Percentiles rank a stretch among this genome's conserved stretches.
Conservation (phyloP, 2,113 vertebrate genomes). For the Rhynchomys soricoides region DNA sequence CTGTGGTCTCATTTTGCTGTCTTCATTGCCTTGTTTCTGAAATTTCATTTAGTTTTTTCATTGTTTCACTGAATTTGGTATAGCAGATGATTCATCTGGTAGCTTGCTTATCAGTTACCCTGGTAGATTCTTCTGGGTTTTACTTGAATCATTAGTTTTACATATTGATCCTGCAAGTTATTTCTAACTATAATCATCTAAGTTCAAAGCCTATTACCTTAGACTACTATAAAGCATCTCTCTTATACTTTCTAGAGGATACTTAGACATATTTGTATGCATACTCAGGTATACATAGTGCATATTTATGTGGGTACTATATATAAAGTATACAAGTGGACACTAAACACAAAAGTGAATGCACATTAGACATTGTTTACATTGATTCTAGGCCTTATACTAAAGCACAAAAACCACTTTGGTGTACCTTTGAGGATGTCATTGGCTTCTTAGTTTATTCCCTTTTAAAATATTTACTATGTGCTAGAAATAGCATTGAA, state of each 20-base stretch:
- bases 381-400: not conserved
- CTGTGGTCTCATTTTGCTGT: not conserved
- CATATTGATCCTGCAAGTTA: not conserved
- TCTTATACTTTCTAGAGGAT: not conserved
- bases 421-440: not conserved
- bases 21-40: not conserved
- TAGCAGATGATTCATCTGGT: not conserved
- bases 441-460: not conserved
- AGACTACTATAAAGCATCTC: not conserved
- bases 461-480: not conserved
- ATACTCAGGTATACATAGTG: not conserved
- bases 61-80: not conserved
- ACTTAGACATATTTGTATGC: not conserved
- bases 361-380: not conserved
- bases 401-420: not conserved
- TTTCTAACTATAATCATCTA: not conserved
- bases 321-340: not conserved
- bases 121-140: not conserved
- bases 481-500: not conserved
- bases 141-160: not conserved
- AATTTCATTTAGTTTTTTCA: not conserved
- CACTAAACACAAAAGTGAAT: not conserved
- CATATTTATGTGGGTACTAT: not conserved
- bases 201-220: not conserved
- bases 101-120: not conserved